A percentile compares a stretch with the other conserved stretches of the same genome.
These are phyloP conservation scores for Hozukius guyotensis DNA, from an alignment of 2,797 vertebrate species.

Conservation along the genomic window DNA sequence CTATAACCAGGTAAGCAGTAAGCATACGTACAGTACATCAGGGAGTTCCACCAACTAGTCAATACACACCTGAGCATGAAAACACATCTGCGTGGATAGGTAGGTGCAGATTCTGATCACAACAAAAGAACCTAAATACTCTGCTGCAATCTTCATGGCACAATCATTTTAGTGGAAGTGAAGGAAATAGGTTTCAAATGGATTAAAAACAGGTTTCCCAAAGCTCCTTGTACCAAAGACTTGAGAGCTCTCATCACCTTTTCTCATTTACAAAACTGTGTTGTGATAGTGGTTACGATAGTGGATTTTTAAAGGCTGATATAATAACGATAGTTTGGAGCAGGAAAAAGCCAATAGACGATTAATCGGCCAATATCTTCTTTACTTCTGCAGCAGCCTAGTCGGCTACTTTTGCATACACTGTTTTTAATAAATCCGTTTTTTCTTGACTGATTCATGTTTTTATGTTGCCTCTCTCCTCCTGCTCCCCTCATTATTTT, in stretches of 20 bases:
- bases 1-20: slow-evolving; percentile 90
- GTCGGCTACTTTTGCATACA: too few species aligned
- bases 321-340: too few species aligned
- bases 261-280: too few species aligned
- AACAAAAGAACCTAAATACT: not conserved
- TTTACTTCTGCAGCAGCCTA: too few species aligned
- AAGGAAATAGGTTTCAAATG: not conserved
- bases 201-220: not conserved
- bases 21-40: not conserved
- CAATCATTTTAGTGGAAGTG: not conserved
- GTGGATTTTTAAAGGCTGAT: too few species aligned
- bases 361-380: too few species aligned
- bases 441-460: not conserved
- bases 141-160: not conserved
- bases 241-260: too few species aligned
- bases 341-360: too few species aligned
- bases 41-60: not conserved
- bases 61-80: not conserved
- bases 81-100: not conserved
- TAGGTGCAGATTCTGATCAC: not conserved
- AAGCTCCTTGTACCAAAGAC: not conserved
- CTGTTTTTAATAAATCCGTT: too few species aligned
- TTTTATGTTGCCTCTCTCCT: not conserved
- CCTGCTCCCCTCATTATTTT: not conserved
- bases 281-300: too few species aligned